Conservation (phyloP, 1,140 invertebrate genomes). For the Calliphora vicina region DNA sequence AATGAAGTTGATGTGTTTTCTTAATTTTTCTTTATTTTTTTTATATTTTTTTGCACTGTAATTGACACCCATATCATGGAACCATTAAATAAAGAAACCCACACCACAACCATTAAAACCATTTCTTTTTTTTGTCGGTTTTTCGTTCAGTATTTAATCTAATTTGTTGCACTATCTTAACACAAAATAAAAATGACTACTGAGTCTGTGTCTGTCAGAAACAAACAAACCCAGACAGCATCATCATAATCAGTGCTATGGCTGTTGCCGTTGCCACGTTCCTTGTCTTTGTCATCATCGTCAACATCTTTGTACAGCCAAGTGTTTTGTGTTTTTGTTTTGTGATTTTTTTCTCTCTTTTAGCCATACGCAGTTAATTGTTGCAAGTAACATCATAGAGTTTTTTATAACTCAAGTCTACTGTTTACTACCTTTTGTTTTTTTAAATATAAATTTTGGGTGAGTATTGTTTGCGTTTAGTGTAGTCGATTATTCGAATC, state of each 20-base stretch:
- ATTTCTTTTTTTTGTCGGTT: not conserved
- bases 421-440: not conserved
- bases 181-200: constrained; percentile 5
- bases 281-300: not conserved
- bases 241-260: not conserved
- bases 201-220: not conserved
- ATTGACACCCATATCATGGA: constrained; percentile 29
- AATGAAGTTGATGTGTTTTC: not conserved
- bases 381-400: not conserved
- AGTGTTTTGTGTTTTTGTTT: too few relatives aligned
- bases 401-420: not conserved
- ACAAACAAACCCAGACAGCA: not conserved
- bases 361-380: constrained; percentile 26
- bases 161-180: constrained; percentile 34
- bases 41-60: constrained; percentile 3
- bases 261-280: not conserved
- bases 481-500: too few relatives aligned
- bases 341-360: not conserved
- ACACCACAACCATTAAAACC: constrained; percentile 15
- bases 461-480: too few relatives aligned
- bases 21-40: not conserved
- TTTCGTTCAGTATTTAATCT: not conserved
- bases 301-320: constrained; percentile 5
- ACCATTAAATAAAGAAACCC: constrained; percentile 29
- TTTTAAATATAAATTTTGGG: too few relatives aligned